These are phyloP conservation scores for Mythimna vitellina DNA, from an alignment of 2,888 invertebrate genomes.

Conservation along the genomic window DNA sequence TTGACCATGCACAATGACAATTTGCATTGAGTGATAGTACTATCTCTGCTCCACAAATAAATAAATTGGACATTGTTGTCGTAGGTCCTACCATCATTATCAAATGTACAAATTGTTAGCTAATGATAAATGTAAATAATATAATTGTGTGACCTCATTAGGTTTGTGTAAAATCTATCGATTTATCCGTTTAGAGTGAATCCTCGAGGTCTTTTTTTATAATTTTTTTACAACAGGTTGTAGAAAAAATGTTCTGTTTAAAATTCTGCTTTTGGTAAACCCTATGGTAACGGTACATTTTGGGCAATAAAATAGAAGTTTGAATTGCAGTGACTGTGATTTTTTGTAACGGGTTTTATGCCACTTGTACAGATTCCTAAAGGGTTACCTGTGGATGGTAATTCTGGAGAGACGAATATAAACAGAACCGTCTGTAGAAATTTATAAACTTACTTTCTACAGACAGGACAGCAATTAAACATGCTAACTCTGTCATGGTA, in stretches of 20 bases:
- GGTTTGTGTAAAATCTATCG: slow-evolving; percentile 22
- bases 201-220: not conserved
- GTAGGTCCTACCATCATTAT: slow-evolving; percentile 71
- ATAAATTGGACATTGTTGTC: slow-evolving; percentile 75
- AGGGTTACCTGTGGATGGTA: not conserved
- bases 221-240: not conserved
- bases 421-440: no score
- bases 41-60: slow-evolving; percentile 81
- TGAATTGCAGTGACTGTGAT: not conserved
- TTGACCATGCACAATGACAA: slow-evolving; percentile 82
- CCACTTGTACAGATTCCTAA: not conserved
- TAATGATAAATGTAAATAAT: slow-evolving; percentile 59
- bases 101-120: slow-evolving; percentile 66
- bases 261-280: slow-evolving; percentile 14
- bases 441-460: no score
- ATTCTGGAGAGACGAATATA: not conserved
- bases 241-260: not conserved
- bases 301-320: slow-evolving; percentile 7
- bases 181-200: not conserved
- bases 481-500: not conserved
- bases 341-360: not conserved
- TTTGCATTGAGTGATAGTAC: slow-evolving; percentile 85
- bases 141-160: slow-evolving; percentile 45
- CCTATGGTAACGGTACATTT: slow-evolving; percentile 21
- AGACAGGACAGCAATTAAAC: no score